Conservation (phyloP, 2,888 invertebrate genomes). For the Drosophila barbarae region DNA sequence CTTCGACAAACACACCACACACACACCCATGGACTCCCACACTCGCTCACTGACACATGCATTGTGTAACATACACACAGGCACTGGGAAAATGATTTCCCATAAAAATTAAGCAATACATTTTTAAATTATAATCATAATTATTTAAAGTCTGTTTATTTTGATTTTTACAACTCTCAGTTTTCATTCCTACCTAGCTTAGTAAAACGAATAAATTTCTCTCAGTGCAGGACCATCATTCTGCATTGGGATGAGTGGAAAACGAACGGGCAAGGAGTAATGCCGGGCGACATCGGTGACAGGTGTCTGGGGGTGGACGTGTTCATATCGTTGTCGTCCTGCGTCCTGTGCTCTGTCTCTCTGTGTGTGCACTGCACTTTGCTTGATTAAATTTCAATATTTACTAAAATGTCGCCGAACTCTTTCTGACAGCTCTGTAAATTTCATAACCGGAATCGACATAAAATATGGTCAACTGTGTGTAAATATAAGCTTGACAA, state of each 20-base stretch:
- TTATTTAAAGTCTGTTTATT: not conserved
- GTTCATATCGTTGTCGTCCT: conserved; percentile 52
- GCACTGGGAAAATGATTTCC: not conserved
- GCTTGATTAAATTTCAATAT: conserved; percentile 76
- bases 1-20: conserved; percentile 59
- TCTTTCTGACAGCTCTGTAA: conserved; percentile 75
- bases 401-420: conserved; percentile 76
- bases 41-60: conserved; percentile 15
- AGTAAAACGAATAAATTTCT: not conserved
- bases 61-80: conserved; percentile 27
- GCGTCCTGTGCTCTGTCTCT: conserved; percentile 19
- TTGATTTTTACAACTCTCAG: not conserved
- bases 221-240: conserved; percentile 29
- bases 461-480: conserved; percentile 73
- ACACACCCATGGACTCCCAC: conserved; percentile 18
- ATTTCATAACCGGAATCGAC: conserved; percentile 73
- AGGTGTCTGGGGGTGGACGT: conserved; percentile 66
- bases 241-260: conserved; percentile 21
- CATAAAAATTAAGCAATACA: not conserved
- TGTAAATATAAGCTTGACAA: conserved; percentile 58
- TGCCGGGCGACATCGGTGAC: conserved; percentile 57
- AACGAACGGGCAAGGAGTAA: conserved; percentile 34
- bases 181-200: not conserved
- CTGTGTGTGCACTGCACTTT: conserved; percentile 67
- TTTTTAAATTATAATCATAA: not conserved